Percentiles rank a stretch among this genome's conserved stretches.
Conservation (phyloP, 2,797 vertebrate species). For the Adrianichthys oophorus region DNA sequence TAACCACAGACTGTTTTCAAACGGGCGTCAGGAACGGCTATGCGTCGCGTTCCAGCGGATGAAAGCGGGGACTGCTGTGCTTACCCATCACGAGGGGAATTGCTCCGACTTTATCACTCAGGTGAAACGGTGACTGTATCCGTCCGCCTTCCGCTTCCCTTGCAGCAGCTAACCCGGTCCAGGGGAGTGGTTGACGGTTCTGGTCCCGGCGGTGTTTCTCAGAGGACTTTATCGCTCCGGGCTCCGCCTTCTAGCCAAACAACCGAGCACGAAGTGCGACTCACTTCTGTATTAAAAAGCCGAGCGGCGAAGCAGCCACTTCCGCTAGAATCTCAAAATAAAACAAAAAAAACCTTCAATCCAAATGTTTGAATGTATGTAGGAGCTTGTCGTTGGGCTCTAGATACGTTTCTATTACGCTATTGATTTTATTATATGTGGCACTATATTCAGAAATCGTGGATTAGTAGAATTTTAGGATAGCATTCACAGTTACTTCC, state of each 20-base stretch:
- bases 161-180: neutral
- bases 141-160: neutral
- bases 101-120: slow-evolving; percentile 5
- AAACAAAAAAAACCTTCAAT: neutral
- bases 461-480: too few relatives aligned
- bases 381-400: too few relatives aligned
- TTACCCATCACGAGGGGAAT: slow-evolving; percentile 28
- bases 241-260: slow-evolving; percentile 57
- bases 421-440: too few relatives aligned
- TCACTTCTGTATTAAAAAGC: rapidly evolving
- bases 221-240: slow-evolving; percentile 38
- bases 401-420: too few relatives aligned
- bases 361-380: too few relatives aligned
- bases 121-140: slow-evolving; percentile 22
- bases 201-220: slow-evolving; percentile 1
- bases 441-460: too few relatives aligned
- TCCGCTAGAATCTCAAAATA: neutral
- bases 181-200: rapidly evolving
- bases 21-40: too few relatives aligned
- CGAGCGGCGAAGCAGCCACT: rapidly evolving
- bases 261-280: neutral
- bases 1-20: too few relatives aligned
- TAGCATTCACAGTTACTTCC: neutral
- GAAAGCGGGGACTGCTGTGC: neutral
- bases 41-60: neutral